phyloP scores from a whole-genome alignment of 64 coral and sea anemone species.

The Stichodactyla helianthus region DNA sequence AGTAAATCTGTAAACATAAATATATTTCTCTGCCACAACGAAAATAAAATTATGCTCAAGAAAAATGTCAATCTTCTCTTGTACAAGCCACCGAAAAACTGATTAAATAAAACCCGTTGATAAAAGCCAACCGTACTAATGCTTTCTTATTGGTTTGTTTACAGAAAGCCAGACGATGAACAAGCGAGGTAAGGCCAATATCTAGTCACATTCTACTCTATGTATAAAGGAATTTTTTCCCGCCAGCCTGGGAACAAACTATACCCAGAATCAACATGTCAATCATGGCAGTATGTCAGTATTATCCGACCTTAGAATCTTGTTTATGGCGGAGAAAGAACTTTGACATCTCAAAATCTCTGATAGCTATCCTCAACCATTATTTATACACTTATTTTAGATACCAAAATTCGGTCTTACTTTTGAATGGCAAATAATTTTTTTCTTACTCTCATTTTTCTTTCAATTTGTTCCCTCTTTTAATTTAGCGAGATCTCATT shows the following conservation, averaged over 20 bases:
- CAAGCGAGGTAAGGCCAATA: neutral
- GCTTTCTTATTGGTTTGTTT: neutral
- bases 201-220: neutral
- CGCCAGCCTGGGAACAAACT: neutral
- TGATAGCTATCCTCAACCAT: no score
- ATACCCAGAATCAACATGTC: neutral
- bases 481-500: neutral
- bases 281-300: neutral
- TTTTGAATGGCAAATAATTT: neutral
- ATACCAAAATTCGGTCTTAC: neutral
- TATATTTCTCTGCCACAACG: no score
- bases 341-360: no score
- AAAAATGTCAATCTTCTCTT: no score
- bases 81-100: neutral
- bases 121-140: neutral
- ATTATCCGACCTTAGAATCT: neutral
- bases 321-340: neutral
- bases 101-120: neutral
- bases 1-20: no score
- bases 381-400: neutral
- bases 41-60: no score
- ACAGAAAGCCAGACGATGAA: conserved; percentile 1
- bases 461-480: neutral
- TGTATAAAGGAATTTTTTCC: neutral
- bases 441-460: neutral